Evolutionary conservation across 2,888 invertebrate genomes (phyloP), one percentile per base, ranked within the genome.

Genomic region (Lasioglossum villosulum): DNA sequence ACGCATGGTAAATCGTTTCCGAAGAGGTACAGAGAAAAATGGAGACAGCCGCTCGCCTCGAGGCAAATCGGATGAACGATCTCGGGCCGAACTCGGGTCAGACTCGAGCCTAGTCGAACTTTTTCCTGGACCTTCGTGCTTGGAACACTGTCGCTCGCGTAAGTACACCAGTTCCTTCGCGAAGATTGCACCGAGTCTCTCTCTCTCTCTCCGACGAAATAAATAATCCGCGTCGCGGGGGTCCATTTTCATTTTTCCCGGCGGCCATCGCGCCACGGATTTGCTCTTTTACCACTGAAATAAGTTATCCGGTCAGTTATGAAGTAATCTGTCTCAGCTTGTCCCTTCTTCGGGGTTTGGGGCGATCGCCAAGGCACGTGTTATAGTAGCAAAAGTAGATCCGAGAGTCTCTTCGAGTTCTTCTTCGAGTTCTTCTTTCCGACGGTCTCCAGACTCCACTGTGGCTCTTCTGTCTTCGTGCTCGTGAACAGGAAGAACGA

Each of bases 281-380:
- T 63, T 16, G 27, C n/a, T 30, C 6, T 16, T 52, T n/a, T n/a
- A 23, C 39, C 16, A 30, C 77, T 52, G 70, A 63, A 90, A 89
- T 82, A 85, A 85, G 81, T 88, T 89, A 87, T 73, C 77, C 82
- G 83, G 73, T 63, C 77, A 73, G 76, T 82, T 78, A 71, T 48
- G 82, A 80, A 78, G 84, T 84, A 87, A 83, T 79, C 72, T 85
- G 83, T 83, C 82, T 89, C 88, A 86, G 88, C 88, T 86, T 88
- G 86, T 80, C 81, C 86, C 83, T 42, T 59, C 59, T 48, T 4
- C 68, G 68, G 77, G 71, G 34, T 34, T 34, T 34, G 78, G 80
- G 80, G 80, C 83, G 85, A 82, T 81, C 82, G 87, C 80, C 86
- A 89, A 90, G 89, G 89, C 89, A 89, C 89, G 89, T 86, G 71